Evolutionary conservation across 2,888 invertebrate species (phyloP), one percentile per base, ranked within the genome.

Genomic region (Lycaena phlaeas): DNA sequence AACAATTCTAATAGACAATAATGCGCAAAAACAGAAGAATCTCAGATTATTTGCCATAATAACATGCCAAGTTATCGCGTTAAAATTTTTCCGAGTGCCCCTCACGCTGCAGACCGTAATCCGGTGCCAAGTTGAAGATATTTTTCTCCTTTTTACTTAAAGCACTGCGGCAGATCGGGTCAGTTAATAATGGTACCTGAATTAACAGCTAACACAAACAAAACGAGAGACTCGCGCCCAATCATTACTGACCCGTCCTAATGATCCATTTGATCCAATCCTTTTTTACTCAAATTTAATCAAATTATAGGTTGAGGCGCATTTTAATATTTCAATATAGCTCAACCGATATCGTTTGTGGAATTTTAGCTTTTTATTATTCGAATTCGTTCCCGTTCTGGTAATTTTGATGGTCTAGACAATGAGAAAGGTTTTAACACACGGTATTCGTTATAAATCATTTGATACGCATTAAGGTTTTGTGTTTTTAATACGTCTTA

Each of bases 311-410:
- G 82, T 81, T 82, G 62, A 68, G 65, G 68, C 64, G 64, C 71
- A 73, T 82, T 82, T 77, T 81, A 84, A 82, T 81, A 81, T 82
- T 84, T 79, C 81, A 78, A 79, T 82, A 75, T 68, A 59, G 67
- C 69, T 68, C 59, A 59, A 64, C 68, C 69, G 73, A 71, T 79
- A 77, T 67, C 71, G 76, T 73, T 79, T 76, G 68, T 72, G 77
- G 79, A 75, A 79, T 78, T 81, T 77, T 59, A 64, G 55, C 67
- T 73, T 82, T 78, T 82, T 81, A 68, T 78, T 78, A 66, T 77
- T 69, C 56, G 68, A 71, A 45, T 75, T 77, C 68, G 61, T 68
- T 70, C 69, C 70, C 64, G 60, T 66, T 60, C 31, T 64, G 60
- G 52, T 62, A 77, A 81, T 82, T 81, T 79, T 54, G 57, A 68